Evolutionary conservation across 2,888 invertebrate species (phyloP), one percentile per base, ranked within the genome.

Genomic region (Neoitamus cyanurus): DNA sequence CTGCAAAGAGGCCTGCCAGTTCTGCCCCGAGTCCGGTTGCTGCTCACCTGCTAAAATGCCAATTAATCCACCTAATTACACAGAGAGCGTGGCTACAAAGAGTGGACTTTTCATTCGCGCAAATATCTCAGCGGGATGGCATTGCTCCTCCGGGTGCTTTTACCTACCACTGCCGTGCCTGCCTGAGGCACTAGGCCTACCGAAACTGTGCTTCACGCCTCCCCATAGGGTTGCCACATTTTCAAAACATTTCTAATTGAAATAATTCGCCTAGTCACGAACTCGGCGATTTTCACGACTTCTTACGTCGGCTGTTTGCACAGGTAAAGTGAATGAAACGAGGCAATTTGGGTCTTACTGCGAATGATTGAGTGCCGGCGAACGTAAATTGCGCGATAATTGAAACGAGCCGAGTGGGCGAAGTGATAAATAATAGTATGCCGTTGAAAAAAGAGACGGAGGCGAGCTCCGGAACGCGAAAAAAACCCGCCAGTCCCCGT

Each of bases 241-340:
- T 58, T 77, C 42, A 77, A 77, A 25, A 70, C 58, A 77, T 42
- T 77, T 80, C 80, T 80, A 80, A 80, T 80, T 58, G 80, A 80
- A 80, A 80, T 80, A 80, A 80, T 80, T 80, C 58, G 80, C 80
- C 31, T 68, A 68, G 80, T 80, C 80, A 80, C 80, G 80, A 80
- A 80, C 31, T 31, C 25, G 48, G 9, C 37, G 77, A 77, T 77
- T 77, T 77, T 80, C 58, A 25, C 68, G 80, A 80, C 34, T 36
- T 80, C 80, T 58, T 80, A 77, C 25, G 31, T 75, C 13, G 7
- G 75, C 58, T 80, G 58, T 80, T 80, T 80, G 80, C 80, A 20
- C 58, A 68, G 68, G 58, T 42, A 42, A 80, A 80, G n/a, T 48
- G 34, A 80, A 58, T 48, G 34, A 80, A 80, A 30, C 20, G 80